phyloP scores from a whole-genome alignment of 2,113 vertebrate genomes.

The Bombycilla garrulus region DNA sequence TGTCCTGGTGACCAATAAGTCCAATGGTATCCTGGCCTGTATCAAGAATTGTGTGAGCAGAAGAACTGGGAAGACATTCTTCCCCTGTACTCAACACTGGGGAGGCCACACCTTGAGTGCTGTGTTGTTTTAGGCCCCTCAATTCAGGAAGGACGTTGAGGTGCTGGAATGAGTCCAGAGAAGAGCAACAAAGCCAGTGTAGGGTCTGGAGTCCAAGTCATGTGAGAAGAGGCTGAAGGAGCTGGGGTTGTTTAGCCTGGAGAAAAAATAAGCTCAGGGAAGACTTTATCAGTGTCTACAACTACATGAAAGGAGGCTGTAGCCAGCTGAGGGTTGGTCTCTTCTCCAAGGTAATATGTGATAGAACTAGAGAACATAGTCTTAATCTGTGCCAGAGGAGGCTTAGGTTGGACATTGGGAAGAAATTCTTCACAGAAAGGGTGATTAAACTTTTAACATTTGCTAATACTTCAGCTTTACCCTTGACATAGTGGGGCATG shows the following conservation, averaged over 20 bases:
- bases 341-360: neutral
- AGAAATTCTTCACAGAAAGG: neutral
- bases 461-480: neutral
- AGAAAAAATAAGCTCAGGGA: neutral
- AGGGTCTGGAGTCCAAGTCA: neutral
- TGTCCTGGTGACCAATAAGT: neutral
- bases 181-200: neutral
- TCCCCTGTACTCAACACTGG: neutral
- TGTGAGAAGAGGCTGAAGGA: neutral
- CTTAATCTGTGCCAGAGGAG: neutral
- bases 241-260: neutral
- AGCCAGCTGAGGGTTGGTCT: rapidly evolving
- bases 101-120: rapidly evolving
- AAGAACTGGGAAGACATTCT: neutral
- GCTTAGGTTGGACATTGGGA: neutral
- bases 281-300: neutral
- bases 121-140: neutral
- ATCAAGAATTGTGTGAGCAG: neutral
- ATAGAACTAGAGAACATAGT: neutral
- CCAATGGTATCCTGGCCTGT: neutral
- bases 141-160: neutral
- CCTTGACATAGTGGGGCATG: neutral
- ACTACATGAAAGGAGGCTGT: neutral
- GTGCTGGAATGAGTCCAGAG: neutral
- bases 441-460: neutral